phyloP scores from a whole-genome alignment of 2,113 vertebrate species.

The Ciconia boyciana region DNA sequence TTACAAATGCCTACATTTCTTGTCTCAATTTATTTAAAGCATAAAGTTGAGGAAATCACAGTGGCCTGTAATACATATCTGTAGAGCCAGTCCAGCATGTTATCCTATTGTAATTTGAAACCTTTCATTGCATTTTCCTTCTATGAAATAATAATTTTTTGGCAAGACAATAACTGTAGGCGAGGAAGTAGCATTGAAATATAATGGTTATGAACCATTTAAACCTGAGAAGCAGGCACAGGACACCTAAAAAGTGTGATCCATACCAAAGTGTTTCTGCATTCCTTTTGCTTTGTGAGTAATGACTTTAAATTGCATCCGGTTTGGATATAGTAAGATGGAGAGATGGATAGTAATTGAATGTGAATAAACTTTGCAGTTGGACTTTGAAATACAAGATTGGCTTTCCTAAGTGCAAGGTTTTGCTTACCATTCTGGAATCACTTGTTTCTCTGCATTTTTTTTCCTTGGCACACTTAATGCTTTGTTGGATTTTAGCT shows the following conservation, averaged over 20 bases:
- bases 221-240: neutral
- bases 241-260: conserved; percentile 15
- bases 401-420: conserved; percentile 4
- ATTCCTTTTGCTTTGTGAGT: conserved; percentile 25
- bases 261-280: conserved; percentile 21
- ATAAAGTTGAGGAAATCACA: neutral
- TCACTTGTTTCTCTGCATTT: neutral
- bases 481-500: conserved; percentile 2
- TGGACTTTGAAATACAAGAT: conserved; percentile 46
- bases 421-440: neutral
- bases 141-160: conserved; percentile 31
- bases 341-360: conserved; percentile 49
- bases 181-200: conserved; percentile 1
- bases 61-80: neutral
- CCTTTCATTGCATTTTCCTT: conserved; percentile 16
- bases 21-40: conserved; percentile 10
- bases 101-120: conserved; percentile 36
- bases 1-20: conserved; percentile 20
- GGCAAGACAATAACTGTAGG: neutral
- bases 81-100: neutral
- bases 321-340: conserved; percentile 54
- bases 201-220: neutral
- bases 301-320: conserved; percentile 64
- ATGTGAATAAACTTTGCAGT: conserved; percentile 52
- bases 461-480: neutral